Conservation (phyloP, 2,888 invertebrate species). For the Beris chalybata region DNA sequence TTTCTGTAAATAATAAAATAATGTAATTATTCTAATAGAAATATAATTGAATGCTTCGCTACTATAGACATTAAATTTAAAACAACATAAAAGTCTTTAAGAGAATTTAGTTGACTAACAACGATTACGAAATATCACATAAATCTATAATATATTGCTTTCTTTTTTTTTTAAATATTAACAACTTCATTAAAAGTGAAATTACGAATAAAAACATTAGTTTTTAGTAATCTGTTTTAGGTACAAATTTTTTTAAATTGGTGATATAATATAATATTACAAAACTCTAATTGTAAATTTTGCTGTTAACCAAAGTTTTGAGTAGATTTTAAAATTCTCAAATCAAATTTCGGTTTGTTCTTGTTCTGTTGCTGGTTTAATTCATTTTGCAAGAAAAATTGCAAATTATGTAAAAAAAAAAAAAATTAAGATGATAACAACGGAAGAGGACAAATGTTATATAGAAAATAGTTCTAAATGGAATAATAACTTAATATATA, state of each 20-base stretch:
- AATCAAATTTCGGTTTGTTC: conserved; percentile 16
- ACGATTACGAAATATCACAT: no score
- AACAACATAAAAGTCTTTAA: not conserved
- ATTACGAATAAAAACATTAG: conserved; percentile 9
- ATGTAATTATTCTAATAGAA: no score
- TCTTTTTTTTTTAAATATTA: no score
- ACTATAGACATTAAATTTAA: not conserved
- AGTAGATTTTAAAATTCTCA: conserved; percentile 24
- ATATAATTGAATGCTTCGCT: no score
- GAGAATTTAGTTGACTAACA: not conserved
- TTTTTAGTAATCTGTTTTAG: conserved; percentile 32
- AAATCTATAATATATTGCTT: no score
- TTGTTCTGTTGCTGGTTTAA: conserved; percentile 7
- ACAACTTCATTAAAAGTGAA: no score
- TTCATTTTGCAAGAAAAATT: conserved; percentile 7
- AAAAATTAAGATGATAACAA: no score
- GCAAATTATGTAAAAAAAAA: no score
- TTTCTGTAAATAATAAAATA: no score
- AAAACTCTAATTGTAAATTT: conserved; percentile 25
- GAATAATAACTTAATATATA: no score
- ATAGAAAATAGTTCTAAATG: no score
- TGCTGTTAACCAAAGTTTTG: conserved; percentile 37
- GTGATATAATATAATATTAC: conserved; percentile 34
- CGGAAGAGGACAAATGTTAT: no score
- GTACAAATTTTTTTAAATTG: conserved; percentile 36